Percentiles rank a stretch among this genome's conserved stretches.
Evolutionary conservation across 2,888 invertebrate genomes (phyloP).

Genomic region (Falcaria lacertinaria): DNA sequence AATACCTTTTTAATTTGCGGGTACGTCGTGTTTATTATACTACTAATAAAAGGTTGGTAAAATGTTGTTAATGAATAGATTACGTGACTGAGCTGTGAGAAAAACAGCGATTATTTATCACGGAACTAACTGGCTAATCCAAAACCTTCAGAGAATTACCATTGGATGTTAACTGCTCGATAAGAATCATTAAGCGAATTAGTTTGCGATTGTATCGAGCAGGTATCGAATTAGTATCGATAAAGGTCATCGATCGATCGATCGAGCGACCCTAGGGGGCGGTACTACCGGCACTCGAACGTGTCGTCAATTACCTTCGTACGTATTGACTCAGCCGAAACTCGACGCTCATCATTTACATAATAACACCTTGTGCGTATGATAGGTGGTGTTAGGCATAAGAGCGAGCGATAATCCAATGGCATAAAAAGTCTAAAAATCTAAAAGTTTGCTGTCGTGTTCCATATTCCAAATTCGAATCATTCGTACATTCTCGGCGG

Average conservation of each 20-base stretch:
- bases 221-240: constrained; percentile 18
- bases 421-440: too few relatives aligned
- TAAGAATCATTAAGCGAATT: background rate
- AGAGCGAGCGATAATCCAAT: constrained; percentile 12
- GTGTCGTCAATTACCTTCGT: constrained; percentile 71
- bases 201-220: background rate
- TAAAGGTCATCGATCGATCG: constrained; percentile 43
- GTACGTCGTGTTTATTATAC: too few relatives aligned
- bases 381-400: constrained; percentile 23
- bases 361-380: constrained; percentile 71
- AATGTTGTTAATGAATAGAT: too few relatives aligned
- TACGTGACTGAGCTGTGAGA: too few relatives aligned
- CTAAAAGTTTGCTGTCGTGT: too few relatives aligned
- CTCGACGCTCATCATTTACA: constrained; percentile 77
- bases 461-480: too few relatives aligned
- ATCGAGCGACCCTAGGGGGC: constrained; percentile 30
- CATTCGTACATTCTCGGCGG: too few relatives aligned
- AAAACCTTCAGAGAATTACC: background rate
- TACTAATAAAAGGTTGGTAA: too few relatives aligned
- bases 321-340: constrained; percentile 76
- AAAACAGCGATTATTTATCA: too few relatives aligned
- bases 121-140: background rate
- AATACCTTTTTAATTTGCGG: background rate
- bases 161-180: background rate
- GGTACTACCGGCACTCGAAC: constrained; percentile 43